phyloP scores from a whole-genome alignment of 2,113 vertebrate genomes.

The Telmatochromis brachygnathus region DNA sequence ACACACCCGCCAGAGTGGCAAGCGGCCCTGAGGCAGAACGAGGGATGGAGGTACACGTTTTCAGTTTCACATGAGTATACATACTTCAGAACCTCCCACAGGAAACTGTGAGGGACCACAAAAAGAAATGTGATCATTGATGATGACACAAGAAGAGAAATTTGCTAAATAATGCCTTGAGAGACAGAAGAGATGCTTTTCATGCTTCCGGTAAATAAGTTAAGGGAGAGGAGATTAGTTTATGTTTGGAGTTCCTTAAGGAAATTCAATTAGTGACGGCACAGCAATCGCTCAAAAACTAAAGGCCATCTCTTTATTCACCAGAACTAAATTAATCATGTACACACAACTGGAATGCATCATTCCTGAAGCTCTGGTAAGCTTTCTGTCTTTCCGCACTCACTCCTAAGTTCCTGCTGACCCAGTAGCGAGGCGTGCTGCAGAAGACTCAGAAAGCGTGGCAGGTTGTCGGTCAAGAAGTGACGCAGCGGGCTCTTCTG shows the following conservation, averaged over 20 bases:
- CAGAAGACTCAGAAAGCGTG: slow-evolving; percentile 57
- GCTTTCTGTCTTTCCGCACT: slow-evolving; percentile 39
- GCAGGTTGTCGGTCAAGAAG: slow-evolving; percentile 54
- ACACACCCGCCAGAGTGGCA: slow-evolving; percentile 77
- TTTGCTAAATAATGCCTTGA: background rate
- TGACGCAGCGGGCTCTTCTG: slow-evolving; percentile 44
- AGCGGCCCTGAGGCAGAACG: slow-evolving; percentile 67
- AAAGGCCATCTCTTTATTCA: background rate
- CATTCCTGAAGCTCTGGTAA: background rate
- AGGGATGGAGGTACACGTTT: background rate
- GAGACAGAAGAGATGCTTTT: background rate
- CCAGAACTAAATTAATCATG: background rate
- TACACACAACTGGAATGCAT: background rate
- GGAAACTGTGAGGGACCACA: background rate
- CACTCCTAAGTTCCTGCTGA: slow-evolving; percentile 76
- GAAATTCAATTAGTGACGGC: background rate
- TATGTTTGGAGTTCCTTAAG: background rate
- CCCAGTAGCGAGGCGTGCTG: slow-evolving; percentile 67
- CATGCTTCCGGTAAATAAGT: background rate
- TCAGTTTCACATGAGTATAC: background rate
- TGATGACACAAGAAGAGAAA: background rate
- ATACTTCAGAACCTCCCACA: background rate
- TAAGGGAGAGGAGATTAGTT: background rate
- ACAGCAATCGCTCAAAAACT: background rate
- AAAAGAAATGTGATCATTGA: background rate